phyloP scores from a whole-genome alignment of 2,888 invertebrate genomes.

The Linnaemya vulpina region DNA sequence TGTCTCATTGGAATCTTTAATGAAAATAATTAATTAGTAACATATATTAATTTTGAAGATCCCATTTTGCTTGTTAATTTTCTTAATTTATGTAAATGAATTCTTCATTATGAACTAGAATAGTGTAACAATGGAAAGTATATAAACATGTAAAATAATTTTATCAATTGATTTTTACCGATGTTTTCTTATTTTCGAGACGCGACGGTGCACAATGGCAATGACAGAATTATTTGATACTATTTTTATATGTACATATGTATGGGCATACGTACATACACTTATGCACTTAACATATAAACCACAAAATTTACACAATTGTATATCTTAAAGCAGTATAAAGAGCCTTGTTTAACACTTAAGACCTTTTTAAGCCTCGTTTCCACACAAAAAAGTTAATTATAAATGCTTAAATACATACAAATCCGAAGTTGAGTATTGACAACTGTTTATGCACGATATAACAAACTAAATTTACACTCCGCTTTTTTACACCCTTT shows the following conservation, averaged over 20 bases:
- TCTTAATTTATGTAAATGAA: background rate
- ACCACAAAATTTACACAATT: conserved; percentile 41
- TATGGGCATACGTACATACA: background rate
- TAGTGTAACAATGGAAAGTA: conserved; percentile 6
- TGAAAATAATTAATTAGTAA: conserved; percentile 1
- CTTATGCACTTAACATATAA: background rate
- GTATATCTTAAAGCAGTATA: background rate
- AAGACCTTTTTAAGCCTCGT: background rate
- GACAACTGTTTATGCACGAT: conserved; percentile 7
- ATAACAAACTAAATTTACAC: conserved; percentile 53
- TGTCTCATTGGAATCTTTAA: conserved; percentile 35
- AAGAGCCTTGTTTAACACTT: conserved; percentile 31
- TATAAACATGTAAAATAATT: background rate
- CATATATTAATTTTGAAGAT: no score
- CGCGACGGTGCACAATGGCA: conserved; percentile 42
- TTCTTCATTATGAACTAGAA: no score
- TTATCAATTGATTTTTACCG: conserved; percentile 69
- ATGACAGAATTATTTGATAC: conserved; percentile 57
- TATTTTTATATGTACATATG: background rate
- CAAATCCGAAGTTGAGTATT: conserved; percentile 1
- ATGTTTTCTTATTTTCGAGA: conserved; percentile 45
- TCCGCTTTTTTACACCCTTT: conserved; percentile 44
- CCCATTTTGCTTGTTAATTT: no score
- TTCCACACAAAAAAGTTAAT: background rate
- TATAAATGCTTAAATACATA: background rate